These are phyloP conservation scores for Drosophila paranaensis DNA, from an alignment of 2,888 invertebrate genomes.

Conservation along the genomic window DNA sequence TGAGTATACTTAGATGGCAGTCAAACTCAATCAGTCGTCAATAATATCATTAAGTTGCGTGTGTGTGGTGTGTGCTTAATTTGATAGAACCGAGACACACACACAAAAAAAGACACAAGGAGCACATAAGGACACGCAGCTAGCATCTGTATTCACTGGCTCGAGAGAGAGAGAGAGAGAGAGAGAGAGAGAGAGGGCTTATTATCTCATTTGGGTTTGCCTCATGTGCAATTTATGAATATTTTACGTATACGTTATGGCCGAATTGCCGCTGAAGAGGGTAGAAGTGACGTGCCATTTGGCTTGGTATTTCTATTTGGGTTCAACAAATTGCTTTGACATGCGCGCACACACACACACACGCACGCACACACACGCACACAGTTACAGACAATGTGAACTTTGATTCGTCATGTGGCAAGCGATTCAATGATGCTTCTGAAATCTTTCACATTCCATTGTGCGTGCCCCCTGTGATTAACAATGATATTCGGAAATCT, in stretches of 20 bases:
- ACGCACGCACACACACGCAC: conserved; percentile 10
- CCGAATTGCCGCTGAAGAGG: conserved; percentile 15
- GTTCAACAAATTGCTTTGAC: conserved; percentile 58
- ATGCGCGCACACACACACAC: conserved; percentile 25
- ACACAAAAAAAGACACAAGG: conserved; percentile 17
- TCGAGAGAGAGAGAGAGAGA: no score
- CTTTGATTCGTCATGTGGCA: conserved; percentile 47
- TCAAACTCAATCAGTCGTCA: conserved; percentile 67
- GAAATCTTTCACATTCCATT: conserved; percentile 30
- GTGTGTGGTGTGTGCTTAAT: conserved; percentile 30
- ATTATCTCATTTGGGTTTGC: conserved; percentile 53
- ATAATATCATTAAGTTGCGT: conserved; percentile 68
- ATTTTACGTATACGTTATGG: conserved; percentile 53
- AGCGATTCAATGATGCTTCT: conserved; percentile 23
- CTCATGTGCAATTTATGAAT: conserved; percentile 65
- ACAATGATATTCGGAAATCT: conserved; percentile 18
- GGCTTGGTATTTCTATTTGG: conserved; percentile 38
- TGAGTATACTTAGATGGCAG: conserved; percentile 8
- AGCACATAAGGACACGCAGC: neutral
- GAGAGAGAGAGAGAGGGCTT: conserved; percentile 34
- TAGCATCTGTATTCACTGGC: conserved; percentile 1
- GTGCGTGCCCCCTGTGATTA: conserved; percentile 24
- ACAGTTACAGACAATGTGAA: conserved; percentile 14
- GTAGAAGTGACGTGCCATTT: conserved; percentile 22
- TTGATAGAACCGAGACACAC: conserved; percentile 17